A percentile compares a stretch with the other conserved stretches of the same genome.
These are phyloP conservation scores for Apistogramma diplotaenia DNA, from an alignment of 2,113 vertebrate genomes.

Conservation along the genomic window DNA sequence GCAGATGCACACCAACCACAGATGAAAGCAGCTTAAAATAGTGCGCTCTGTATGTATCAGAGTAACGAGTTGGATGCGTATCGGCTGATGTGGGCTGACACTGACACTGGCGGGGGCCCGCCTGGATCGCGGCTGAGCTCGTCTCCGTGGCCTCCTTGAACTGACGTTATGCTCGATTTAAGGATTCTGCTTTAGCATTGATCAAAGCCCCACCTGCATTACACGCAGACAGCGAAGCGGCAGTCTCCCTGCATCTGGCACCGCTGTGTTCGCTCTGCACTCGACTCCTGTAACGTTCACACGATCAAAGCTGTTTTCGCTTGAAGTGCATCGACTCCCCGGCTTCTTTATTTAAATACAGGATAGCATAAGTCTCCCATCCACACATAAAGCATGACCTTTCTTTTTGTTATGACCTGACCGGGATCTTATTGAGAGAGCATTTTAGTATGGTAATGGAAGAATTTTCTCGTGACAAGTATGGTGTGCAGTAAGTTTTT, in stretches of 20 bases:
- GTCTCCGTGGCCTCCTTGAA: no score
- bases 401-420: background rate
- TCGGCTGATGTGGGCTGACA: no score
- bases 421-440: background rate
- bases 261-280: background rate
- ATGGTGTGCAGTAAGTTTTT: background rate
- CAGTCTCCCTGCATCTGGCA: background rate
- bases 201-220: background rate
- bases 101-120: no score
- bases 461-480: background rate
- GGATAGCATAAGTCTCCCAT: background rate
- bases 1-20: background rate
- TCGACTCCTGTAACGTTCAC: background rate
- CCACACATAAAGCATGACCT: background rate
- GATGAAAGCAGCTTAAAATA: background rate
- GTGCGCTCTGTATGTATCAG: background rate
- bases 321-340: background rate
- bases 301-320: background rate
- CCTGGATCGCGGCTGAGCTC: no score
- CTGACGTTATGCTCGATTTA: background rate
- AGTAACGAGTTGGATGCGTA: no score
- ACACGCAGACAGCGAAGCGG: background rate
- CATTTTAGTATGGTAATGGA: background rate
- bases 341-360: background rate
- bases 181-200: background rate